Evolutionary conservation across 2,797 vertebrate genomes (phyloP).

Genomic region (Poecilia wingei): DNA sequence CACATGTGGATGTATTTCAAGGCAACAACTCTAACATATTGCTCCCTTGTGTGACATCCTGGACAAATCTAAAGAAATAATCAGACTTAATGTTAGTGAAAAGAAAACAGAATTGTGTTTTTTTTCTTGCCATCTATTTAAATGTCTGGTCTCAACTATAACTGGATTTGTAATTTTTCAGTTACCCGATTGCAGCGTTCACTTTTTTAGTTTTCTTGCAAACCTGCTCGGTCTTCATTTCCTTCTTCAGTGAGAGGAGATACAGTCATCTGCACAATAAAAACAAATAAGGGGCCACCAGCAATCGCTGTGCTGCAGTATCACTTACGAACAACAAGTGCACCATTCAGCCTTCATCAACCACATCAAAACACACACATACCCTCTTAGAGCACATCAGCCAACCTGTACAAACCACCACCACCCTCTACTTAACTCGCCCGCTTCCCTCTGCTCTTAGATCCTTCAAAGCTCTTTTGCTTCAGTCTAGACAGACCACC

Average conservation of each 20-base stretch:
- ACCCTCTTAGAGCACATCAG: constrained; percentile 34
- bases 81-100: not conserved
- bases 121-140: not conserved
- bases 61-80: not conserved
- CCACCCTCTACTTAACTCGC: constrained; percentile 49
- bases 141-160: not conserved
- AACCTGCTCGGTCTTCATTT: constrained; percentile 6
- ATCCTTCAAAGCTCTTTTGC: constrained; percentile 34
- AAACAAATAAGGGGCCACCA: constrained; percentile 37
- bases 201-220: not conserved
- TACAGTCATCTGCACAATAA: constrained; percentile 19
- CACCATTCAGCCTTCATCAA: constrained; percentile 52
- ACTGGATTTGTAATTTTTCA: not conserved
- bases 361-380: constrained; percentile 56
- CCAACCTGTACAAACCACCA: constrained; percentile 43
- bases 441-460: constrained; percentile 50
- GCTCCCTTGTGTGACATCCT: not conserved
- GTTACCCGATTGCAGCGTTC: not conserved
- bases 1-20: not conserved
- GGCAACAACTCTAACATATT: not conserved
- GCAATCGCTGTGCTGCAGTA: constrained; percentile 29
- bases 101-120: not conserved
- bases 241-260: constrained; percentile 37
- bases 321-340: constrained; percentile 52
- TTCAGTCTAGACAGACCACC: constrained; percentile 41